Base-by-base conservation (phyloP, 2,113 vertebrate genomes). In the Lophotis ruficrista region DNA sequence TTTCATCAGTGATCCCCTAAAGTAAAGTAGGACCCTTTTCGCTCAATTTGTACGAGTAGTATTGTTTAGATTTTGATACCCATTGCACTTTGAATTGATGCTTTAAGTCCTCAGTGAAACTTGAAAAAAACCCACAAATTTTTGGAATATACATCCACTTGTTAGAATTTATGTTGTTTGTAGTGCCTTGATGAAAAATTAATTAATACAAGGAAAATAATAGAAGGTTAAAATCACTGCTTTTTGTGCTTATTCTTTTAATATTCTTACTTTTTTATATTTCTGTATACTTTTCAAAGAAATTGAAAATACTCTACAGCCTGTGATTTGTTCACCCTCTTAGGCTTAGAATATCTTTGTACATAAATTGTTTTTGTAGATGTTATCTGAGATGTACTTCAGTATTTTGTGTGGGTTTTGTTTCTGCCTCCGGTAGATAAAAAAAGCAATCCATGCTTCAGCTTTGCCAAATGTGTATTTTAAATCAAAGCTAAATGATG, bases 301-400 rank as follows among this genome's bases (percentile, higher is more conserved):
- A 62, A 54, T 2, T 24, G 19, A 30, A 87, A 80, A 18, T 3
- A 18, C 3, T 65, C 17, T 1, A n/a, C 12, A 4, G 45, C 4
- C 7, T 58, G 5, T 65, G 20, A 51, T 65, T 89, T 75, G 5
- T 38, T 6, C 8, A 15, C 3, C 7, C 5, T 48, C 3, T 54
- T 86, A 61, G 35, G 2, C 7, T 80, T 58, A 27, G 23, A 71
- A 27, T 50, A 45, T 45, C 41, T 65, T 65, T 79, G 24, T 43
- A 7, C 1, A 27, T 18, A 35, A 25, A 30, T 45, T 2, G 0
- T 51, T 17, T n/a, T 87, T 65, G 20, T 69, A 25, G 56, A 3
- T 28, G 17, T 28, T 70, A 57, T 20, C 35, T 41, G 12, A 51
- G 27, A 43, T 14, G 17, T 2, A 56, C 8, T 22, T 64, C 14